Percentiles rank a stretch among this genome's conserved stretches.
Evolutionary conservation across 1,140 invertebrate species (phyloP).

Genomic region (Formica selysi): DNA sequence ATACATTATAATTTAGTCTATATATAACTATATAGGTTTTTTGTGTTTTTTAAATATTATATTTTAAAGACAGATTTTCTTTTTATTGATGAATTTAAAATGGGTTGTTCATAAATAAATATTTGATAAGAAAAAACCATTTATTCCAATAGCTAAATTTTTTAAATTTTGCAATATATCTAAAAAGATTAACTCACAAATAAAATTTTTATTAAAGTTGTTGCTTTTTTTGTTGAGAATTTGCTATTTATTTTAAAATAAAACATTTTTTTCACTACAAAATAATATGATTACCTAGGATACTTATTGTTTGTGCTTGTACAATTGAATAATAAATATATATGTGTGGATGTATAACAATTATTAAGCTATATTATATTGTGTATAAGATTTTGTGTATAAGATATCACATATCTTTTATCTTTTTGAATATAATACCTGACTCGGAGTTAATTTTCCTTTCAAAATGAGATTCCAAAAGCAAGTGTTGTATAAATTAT

Average conservation of each 20-base stretch:
- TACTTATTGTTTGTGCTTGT: not conserved
- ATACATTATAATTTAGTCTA: not conserved
- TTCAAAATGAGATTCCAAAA: slow-evolving; percentile 97
- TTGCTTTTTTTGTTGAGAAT: not conserved
- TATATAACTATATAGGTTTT: not conserved
- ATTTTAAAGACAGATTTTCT: slow-evolving; percentile 1
- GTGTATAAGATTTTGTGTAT: slow-evolving; percentile 24
- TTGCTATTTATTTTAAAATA: not conserved
- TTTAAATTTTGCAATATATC: too few relatives aligned
- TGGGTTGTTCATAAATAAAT: too few relatives aligned
- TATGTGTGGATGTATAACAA: too few relatives aligned
- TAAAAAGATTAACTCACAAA: not conserved
- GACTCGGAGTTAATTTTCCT: slow-evolving; percentile 90
- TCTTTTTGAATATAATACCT: slow-evolving; percentile 85
- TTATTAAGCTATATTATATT: too few relatives aligned
- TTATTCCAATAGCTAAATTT: too few relatives aligned
- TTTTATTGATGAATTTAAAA: not conserved
- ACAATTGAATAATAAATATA: not conserved
- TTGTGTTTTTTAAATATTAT: not conserved
- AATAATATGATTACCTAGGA: not conserved
- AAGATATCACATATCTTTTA: not conserved
- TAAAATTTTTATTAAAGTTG: not conserved
- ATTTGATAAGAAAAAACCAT: too few relatives aligned
- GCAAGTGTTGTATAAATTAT: slow-evolving; percentile 98
- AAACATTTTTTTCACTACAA: not conserved